Evolutionary conservation across 2,797 vertebrate species (phyloP).

Genomic region (Gila robusta): DNA sequence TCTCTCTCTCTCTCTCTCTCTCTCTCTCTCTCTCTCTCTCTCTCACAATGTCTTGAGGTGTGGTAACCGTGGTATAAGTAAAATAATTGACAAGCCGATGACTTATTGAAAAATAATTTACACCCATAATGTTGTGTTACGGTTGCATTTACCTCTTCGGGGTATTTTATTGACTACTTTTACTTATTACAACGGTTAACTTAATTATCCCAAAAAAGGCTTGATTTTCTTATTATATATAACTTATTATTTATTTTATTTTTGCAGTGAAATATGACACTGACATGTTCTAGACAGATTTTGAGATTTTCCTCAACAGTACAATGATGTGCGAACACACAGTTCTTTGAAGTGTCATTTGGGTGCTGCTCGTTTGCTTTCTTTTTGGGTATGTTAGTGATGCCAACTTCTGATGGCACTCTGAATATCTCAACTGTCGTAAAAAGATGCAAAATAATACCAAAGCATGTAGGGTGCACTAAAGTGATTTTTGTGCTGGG

Average conservation of each 20-base stretch:
- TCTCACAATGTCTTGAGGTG: neutral
- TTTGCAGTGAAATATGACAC: neutral
- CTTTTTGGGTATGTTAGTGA: conserved; percentile 1
- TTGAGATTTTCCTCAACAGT: conserved; percentile 17
- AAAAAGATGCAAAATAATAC: neutral
- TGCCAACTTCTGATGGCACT: neutral
- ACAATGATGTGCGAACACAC: neutral
- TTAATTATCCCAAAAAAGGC: neutral
- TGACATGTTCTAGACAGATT: neutral
- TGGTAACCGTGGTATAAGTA: neutral
- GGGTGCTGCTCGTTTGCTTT: neutral
- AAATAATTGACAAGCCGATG: neutral
- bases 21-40: no score
- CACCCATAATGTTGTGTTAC: neutral
- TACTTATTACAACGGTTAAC: neutral
- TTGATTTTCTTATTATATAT: neutral
- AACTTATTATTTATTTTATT: neutral
- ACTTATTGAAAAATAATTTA: neutral
- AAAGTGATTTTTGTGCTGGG: neutral
- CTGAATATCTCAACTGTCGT: neutral
- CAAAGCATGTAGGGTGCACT: neutral
- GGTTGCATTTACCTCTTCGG: no score
- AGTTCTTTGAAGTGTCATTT: conserved; percentile 23
- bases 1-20: no score
- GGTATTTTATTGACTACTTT: neutral